These are phyloP conservation scores for Drosophila kanekoi DNA, from an alignment of 2,888 invertebrate species.

Conservation along the genomic window DNA sequence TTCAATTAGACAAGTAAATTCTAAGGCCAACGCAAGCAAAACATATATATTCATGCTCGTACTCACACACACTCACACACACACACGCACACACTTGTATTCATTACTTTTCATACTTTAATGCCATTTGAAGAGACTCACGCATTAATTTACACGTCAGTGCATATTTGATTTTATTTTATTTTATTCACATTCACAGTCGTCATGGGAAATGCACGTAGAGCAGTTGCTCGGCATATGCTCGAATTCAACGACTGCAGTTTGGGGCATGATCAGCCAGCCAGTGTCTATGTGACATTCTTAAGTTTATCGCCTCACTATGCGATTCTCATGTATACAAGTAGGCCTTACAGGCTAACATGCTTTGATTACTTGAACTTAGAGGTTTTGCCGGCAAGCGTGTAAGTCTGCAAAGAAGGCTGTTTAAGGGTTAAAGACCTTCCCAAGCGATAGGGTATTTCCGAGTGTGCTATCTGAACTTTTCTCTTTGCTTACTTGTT, in stretches of 20 bases:
- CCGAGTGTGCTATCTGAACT: not conserved
- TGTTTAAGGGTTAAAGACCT: no score
- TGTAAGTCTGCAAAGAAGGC: no score
- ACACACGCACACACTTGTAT: constrained; percentile 8
- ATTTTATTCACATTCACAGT: constrained; percentile 49
- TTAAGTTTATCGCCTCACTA: no score
- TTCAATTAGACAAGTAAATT: constrained; percentile 59
- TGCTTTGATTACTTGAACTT: no score
- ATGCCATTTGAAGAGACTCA: constrained; percentile 43
- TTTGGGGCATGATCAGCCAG: not conserved
- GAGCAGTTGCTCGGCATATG: constrained; percentile 23
- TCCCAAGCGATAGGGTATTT: not conserved
- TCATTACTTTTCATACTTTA: constrained; percentile 36
- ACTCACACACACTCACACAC: constrained; percentile 11
- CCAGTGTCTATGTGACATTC: not conserved
- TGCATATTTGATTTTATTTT: constrained; percentile 72
- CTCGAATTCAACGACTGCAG: not conserved
- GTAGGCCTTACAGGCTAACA: no score
- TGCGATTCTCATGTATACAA: no score
- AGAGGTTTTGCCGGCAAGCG: no score
- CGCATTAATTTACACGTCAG: constrained; percentile 71
- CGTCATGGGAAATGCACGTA: constrained; percentile 43
- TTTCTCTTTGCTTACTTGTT: constrained; percentile 12
- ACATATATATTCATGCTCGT: constrained; percentile 1
- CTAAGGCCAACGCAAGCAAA: constrained; percentile 4